A percentile compares a stretch with the other conserved stretches of the same genome.
phyloP scores from a whole-genome alignment of 2,797 vertebrate genomes.

The Crenuchus spilurus region DNA sequence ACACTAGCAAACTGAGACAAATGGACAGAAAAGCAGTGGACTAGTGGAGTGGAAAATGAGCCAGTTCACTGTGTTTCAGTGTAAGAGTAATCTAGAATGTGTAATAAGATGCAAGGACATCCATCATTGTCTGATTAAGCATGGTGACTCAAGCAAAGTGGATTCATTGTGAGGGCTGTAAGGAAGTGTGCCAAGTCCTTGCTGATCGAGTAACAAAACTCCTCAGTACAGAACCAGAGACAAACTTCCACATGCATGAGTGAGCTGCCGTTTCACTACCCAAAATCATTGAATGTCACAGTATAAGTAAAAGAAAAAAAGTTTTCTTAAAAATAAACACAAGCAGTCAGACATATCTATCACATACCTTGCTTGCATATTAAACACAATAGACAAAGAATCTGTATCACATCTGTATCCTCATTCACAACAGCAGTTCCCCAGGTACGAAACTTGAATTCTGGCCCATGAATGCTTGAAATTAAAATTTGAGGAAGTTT shows the following conservation, averaged over 20 bases:
- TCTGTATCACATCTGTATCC: slow-evolving; percentile 40
- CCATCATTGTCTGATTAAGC: slow-evolving; percentile 44
- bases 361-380: slow-evolving; percentile 10
- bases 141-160: slow-evolving; percentile 28
- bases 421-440: slow-evolving; percentile 35
- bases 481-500: slow-evolving; percentile 18
- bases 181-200: slow-evolving; percentile 23
- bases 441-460: slow-evolving; percentile 23
- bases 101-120: slow-evolving; percentile 49
- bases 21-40: neutral
- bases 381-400: slow-evolving; percentile 8
- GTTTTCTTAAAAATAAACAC: slow-evolving; percentile 20
- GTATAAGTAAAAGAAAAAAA: neutral
- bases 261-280: slow-evolving; percentile 24
- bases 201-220: slow-evolving; percentile 28
- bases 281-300: slow-evolving; percentile 27
- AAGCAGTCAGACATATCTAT: slow-evolving; percentile 11
- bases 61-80: slow-evolving; percentile 9
- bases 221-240: slow-evolving; percentile 36
- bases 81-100: slow-evolving; percentile 25
- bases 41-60: slow-evolving; percentile 19
- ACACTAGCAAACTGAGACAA: neutral
- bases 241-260: slow-evolving; percentile 44
- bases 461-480: slow-evolving; percentile 15
- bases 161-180: slow-evolving; percentile 27